phyloP scores from a whole-genome alignment of 2,797 vertebrate genomes.

The Sternarchorhynchus goeldii region DNA sequence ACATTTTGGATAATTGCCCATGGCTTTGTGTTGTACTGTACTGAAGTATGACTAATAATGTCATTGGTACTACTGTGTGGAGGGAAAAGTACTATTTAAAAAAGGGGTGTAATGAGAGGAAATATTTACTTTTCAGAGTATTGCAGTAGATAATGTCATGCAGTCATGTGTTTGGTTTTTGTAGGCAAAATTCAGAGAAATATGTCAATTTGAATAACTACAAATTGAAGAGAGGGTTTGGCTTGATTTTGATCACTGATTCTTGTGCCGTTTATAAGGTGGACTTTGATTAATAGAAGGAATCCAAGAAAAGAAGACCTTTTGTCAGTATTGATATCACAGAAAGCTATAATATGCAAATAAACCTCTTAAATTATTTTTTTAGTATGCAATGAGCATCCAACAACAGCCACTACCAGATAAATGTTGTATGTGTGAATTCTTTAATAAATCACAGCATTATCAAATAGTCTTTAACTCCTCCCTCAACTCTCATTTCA shows the following conservation, averaged over 20 bases:
- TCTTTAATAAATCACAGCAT: no score
- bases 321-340: no score
- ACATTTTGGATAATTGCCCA: not conserved
- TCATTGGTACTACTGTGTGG: not conserved
- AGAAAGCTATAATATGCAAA: no score
- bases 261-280: not conserved
- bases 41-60: slow-evolving; percentile 30
- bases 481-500: no score
- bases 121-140: slow-evolving; percentile 1
- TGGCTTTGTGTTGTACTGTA: slow-evolving; percentile 25
- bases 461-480: no score
- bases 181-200: slow-evolving; percentile 28
- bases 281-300: not conserved
- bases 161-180: slow-evolving; percentile 27
- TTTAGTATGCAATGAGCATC: no score
- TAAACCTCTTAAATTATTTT: no score
- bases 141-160: not conserved
- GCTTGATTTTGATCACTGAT: not conserved
- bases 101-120: not conserved
- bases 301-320: not conserved
- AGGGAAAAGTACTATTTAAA: not conserved
- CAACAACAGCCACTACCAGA: no score
- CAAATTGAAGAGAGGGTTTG: not conserved
- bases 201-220: slow-evolving; percentile 7
- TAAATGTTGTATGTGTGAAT: no score